phyloP scores from a whole-genome alignment of 2,113 vertebrate species.

The Archocentrus centrarchus region DNA sequence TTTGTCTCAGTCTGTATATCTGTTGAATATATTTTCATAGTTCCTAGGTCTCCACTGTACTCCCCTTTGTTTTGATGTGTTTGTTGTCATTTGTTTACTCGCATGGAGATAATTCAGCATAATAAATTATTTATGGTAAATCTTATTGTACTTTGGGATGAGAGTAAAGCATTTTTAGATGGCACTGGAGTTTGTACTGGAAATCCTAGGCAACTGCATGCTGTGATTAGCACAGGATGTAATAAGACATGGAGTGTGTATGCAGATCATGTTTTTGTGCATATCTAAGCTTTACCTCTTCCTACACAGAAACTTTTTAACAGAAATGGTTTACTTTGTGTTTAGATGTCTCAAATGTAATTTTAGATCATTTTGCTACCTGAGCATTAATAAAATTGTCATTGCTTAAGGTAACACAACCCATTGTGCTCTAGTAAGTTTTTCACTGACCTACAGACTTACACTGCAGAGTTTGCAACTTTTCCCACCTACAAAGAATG shows the following conservation, averaged over 20 bases:
- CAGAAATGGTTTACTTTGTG: slow-evolving; percentile 71
- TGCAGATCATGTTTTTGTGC: slow-evolving; percentile 49
- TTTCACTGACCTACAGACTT: not conserved
- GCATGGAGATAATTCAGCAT: slow-evolving; percentile 78
- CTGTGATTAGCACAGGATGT: slow-evolving; percentile 48
- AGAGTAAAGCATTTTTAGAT: slow-evolving; percentile 51
- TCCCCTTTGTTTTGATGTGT: slow-evolving; percentile 65
- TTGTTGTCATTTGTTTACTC: slow-evolving; percentile 68
- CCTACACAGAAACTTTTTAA: slow-evolving; percentile 57
- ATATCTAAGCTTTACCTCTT: slow-evolving; percentile 51
- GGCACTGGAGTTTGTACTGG: slow-evolving; percentile 71
- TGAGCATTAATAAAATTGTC: slow-evolving; percentile 79
- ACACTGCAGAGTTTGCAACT: too few relatives aligned
- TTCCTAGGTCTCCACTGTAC: slow-evolving; percentile 66
- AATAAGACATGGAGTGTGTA: slow-evolving; percentile 45
- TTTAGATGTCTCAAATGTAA: slow-evolving; percentile 76
- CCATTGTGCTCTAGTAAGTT: not conserved
- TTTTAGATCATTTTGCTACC: slow-evolving; percentile 79
- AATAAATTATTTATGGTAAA: slow-evolving; percentile 72
- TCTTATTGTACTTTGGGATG: slow-evolving; percentile 56
- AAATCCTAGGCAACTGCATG: slow-evolving; percentile 71
- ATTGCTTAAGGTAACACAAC: slow-evolving; percentile 69
- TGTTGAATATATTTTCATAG: slow-evolving; percentile 82
- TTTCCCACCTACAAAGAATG: too few relatives aligned
- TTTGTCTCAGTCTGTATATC: slow-evolving; percentile 76